A percentile compares a stretch with the other conserved stretches of the same genome.
Conservation (phyloP, 2,888 invertebrate genomes). For the Leuctra nigra region DNA sequence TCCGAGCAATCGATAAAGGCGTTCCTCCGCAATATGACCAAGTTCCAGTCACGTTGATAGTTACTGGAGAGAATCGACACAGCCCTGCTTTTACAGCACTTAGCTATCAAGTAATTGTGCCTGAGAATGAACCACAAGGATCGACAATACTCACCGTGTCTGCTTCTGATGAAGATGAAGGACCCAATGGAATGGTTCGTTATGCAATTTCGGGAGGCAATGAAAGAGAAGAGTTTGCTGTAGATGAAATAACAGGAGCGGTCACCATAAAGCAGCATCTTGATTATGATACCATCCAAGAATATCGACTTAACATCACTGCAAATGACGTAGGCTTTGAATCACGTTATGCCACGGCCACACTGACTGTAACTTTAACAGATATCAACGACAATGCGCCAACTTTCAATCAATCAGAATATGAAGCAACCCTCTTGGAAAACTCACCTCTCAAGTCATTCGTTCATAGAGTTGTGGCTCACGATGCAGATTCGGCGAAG, state of each 20-base stretch:
- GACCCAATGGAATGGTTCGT: constrained; percentile 83
- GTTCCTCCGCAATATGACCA: constrained; percentile 79
- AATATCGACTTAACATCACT: constrained; percentile 80
- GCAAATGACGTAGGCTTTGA: constrained; percentile 82
- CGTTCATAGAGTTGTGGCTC: constrained; percentile 68
- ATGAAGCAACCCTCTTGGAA: constrained; percentile 74
- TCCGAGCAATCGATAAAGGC: constrained; percentile 79
- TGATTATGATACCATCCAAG: constrained; percentile 80
- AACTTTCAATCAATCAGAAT: constrained; percentile 67
- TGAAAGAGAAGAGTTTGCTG: constrained; percentile 61
- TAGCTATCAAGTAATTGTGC: constrained; percentile 83
- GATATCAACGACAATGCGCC: constrained; percentile 95
- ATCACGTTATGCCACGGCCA: constrained; percentile 66
- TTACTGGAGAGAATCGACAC: constrained; percentile 77
- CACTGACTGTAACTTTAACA: constrained; percentile 76
- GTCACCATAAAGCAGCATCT: constrained; percentile 72
- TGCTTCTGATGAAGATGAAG: constrained; percentile 78
- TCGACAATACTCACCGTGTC: constrained; percentile 77
- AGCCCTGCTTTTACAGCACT: constrained; percentile 76
- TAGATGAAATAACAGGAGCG: constrained; percentile 69
- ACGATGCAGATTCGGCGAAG: constrained; percentile 80
- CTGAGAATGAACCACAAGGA: constrained; percentile 84
- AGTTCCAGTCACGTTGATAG: constrained; percentile 62
- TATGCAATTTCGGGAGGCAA: constrained; percentile 83
- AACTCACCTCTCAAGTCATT: constrained; percentile 69